Conservation (phyloP, 2,888 invertebrate genomes). For the Apoderus coryli region DNA sequence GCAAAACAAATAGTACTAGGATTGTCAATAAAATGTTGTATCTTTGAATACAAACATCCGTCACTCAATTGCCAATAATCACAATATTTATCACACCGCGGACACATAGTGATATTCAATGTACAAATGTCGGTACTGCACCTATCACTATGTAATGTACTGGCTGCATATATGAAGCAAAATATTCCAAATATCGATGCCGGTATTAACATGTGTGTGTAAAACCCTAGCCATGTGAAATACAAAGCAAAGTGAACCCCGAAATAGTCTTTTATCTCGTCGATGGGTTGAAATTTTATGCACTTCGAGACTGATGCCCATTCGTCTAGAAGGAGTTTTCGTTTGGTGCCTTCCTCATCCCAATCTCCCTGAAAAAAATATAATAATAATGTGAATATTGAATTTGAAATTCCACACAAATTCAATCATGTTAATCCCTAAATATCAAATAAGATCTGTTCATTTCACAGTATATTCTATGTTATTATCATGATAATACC, state of each 20-base stretch:
- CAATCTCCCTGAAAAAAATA: constrained; percentile 38
- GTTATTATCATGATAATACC: too few species aligned
- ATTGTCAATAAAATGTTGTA: constrained; percentile 74
- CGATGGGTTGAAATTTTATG: constrained; percentile 60
- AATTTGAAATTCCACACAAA: too few species aligned
- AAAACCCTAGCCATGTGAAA: constrained; percentile 77
- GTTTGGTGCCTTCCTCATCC: constrained; percentile 33
- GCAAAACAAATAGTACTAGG: constrained; percentile 64
- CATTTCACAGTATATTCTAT: too few species aligned
- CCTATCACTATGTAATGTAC: constrained; percentile 35
- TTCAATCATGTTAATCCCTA: too few species aligned
- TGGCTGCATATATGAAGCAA: constrained; percentile 46
- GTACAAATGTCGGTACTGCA: constrained; percentile 44
- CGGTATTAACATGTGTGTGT: constrained; percentile 69
- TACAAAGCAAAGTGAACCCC: constrained; percentile 66
- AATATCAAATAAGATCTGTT: too few species aligned
- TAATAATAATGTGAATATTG: too few species aligned
- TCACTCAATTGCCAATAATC: constrained; percentile 58
- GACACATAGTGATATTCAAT: constrained; percentile 58
- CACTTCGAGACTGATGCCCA: constrained; percentile 58
- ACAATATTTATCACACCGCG: constrained; percentile 62
- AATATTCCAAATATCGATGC: constrained; percentile 52
- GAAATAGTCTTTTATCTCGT: constrained; percentile 63
- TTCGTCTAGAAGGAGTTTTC: constrained; percentile 45
- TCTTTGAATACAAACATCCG: constrained; percentile 54